phyloP scores from a whole-genome alignment of 2,113 vertebrate genomes.

The Ginglymostoma cirratum region DNA sequence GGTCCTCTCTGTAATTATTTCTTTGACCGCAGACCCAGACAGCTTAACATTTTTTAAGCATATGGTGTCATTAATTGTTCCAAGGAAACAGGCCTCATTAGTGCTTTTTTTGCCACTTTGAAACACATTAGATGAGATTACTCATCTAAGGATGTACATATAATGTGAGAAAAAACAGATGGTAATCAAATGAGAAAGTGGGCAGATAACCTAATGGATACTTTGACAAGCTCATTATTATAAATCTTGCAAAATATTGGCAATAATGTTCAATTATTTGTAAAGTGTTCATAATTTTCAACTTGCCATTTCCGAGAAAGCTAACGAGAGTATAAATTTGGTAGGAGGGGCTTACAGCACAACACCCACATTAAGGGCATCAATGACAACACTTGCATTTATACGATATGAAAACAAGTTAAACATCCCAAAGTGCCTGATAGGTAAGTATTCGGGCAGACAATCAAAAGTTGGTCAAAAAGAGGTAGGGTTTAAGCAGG shows the following conservation, averaged over 20 bases:
- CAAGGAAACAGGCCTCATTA: background rate
- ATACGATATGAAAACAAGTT: background rate
- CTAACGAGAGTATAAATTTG: background rate
- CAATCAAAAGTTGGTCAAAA: background rate
- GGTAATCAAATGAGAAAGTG: background rate
- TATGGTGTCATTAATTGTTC: constrained; percentile 13
- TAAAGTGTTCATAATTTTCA: background rate
- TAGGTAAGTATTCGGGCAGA: background rate
- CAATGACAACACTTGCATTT: background rate
- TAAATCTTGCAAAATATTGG: background rate
- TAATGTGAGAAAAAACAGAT: background rate
- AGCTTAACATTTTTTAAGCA: background rate
- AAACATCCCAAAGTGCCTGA: background rate
- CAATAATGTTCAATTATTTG: constrained; percentile 24
- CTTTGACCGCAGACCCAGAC: background rate
- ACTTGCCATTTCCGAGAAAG: background rate
- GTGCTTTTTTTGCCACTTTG: background rate
- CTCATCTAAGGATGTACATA: background rate
- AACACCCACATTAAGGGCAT: background rate
- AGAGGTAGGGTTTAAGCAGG: background rate
- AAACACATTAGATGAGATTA: constrained; percentile 8
- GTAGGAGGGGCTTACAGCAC: background rate
- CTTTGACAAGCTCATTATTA: background rate
- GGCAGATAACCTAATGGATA: background rate
- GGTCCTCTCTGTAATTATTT: background rate